Conservation (phyloP, 2,888 invertebrate genomes). For the Sturmia bella region DNA sequence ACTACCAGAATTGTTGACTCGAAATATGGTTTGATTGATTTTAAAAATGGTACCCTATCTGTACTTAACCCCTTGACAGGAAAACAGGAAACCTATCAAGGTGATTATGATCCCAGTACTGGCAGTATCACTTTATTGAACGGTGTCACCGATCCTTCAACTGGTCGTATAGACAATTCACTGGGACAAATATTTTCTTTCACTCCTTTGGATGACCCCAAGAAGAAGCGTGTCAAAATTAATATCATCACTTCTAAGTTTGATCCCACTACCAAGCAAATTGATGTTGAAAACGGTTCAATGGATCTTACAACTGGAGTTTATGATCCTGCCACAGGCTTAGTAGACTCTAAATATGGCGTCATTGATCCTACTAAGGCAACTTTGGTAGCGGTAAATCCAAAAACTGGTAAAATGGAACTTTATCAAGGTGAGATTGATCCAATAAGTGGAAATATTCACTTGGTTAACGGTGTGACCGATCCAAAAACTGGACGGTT, state of each 20-base stretch:
- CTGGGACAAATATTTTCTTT: constrained; percentile 87
- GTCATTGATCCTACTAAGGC: constrained; percentile 87
- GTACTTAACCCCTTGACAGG: constrained; percentile 85
- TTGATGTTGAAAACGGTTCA: constrained; percentile 85
- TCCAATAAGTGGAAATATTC: constrained; percentile 86
- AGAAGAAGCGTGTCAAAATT: constrained; percentile 86
- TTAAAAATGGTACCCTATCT: constrained; percentile 85
- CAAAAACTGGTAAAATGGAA: constrained; percentile 85
- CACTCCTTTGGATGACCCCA: constrained; percentile 84
- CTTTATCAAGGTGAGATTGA: constrained; percentile 85
- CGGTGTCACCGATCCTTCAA: constrained; percentile 81
- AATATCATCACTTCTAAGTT: constrained; percentile 88
- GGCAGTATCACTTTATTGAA: constrained; percentile 84
- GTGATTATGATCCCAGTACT: constrained; percentile 86
- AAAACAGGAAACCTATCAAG: constrained; percentile 85
- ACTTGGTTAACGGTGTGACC: constrained; percentile 85
- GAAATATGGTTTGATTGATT: constrained; percentile 87
- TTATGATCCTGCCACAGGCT: constrained; percentile 86
- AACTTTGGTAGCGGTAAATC: constrained; percentile 85
- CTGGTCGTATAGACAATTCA: constrained; percentile 85
- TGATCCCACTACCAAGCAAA: constrained; percentile 86
- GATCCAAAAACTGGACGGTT: constrained; percentile 87
- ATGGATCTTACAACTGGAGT: constrained; percentile 87
- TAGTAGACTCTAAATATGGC: constrained; percentile 88
- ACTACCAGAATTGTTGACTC: constrained; percentile 81